Conservation (phyloP, 1,140 invertebrate species). For the Teleopsis dalmanni region DNA sequence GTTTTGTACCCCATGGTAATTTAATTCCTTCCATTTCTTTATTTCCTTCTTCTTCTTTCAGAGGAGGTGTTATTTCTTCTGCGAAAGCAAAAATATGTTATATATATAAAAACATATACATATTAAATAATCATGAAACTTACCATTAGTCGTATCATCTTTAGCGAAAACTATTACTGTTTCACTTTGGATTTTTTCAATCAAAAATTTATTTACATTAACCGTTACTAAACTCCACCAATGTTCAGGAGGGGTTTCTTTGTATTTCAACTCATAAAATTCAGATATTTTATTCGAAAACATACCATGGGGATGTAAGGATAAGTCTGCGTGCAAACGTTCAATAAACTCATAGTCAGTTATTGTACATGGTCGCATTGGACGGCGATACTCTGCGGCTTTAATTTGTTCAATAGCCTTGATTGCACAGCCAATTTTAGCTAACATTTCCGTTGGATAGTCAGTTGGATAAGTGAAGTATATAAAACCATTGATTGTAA, state of each 20-base stretch:
- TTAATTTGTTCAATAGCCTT: slow-evolving; percentile 30
- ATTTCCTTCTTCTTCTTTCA: too few relatives aligned
- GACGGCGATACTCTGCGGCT: slow-evolving; percentile 16
- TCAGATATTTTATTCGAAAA: slow-evolving; percentile 33
- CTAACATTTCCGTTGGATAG: slow-evolving; percentile 17
- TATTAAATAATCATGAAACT: too few relatives aligned
- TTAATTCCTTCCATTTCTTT: slow-evolving; percentile 14
- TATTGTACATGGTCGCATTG: slow-evolving; percentile 16
- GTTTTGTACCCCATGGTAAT: slow-evolving; percentile 18
- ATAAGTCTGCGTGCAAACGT: slow-evolving; percentile 24
- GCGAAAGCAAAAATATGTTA: too few relatives aligned
- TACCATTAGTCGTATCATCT: slow-evolving; percentile 12
- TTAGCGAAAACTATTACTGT: slow-evolving; percentile 32
- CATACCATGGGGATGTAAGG: slow-evolving; percentile 32
- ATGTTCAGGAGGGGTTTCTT: slow-evolving; percentile 29
- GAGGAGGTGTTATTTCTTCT: too few relatives aligned
- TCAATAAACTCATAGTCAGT: slow-evolving; percentile 27
- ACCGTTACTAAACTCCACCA: slow-evolving; percentile 31
- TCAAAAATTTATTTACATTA: too few relatives aligned
- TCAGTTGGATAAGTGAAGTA: slow-evolving; percentile 34
- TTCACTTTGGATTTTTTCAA: too few relatives aligned
- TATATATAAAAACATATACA: not conserved
- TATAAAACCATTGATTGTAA: slow-evolving; percentile 21
- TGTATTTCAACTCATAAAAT: slow-evolving; percentile 27
- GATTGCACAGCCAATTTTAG: slow-evolving; percentile 20